A percentile compares a stretch with the other conserved stretches of the same genome.
Evolutionary conservation across 2,797 vertebrate species (phyloP).

Genomic region (Sebastes miniatus): DNA sequence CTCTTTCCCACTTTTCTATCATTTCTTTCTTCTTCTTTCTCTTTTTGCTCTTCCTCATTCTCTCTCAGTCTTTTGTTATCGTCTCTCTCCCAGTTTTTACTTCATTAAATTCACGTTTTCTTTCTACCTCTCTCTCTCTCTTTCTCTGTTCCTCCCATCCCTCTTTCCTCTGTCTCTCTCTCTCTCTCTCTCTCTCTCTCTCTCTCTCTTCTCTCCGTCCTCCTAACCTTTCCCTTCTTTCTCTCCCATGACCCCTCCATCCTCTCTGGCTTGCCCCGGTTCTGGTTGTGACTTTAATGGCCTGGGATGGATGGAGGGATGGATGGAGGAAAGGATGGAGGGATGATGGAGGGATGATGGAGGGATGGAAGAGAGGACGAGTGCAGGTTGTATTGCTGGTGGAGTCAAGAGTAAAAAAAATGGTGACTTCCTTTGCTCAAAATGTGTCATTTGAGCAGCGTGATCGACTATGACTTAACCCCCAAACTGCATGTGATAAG

Average conservation of each 20-base stretch:
- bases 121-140: not conserved
- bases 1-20: conserved; percentile 6
- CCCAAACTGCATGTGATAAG: too few relatives aligned
- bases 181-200: not conserved
- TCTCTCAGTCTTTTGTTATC: not conserved
- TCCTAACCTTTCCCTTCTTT: too few relatives aligned
- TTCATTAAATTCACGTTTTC: not conserved
- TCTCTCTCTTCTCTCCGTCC: not conserved
- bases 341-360: too few relatives aligned
- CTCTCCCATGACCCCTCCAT: not conserved
- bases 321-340: too few relatives aligned
- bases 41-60: not conserved
- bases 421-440: too few relatives aligned
- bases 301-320: too few relatives aligned
- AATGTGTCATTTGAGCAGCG: too few relatives aligned
- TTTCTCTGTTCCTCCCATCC: not conserved
- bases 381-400: too few relatives aligned
- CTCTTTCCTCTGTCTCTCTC: not conserved
- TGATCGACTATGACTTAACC: too few relatives aligned
- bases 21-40: not conserved
- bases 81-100: not conserved
- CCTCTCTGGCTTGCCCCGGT: not conserved
- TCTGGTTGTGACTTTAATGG: not conserved
- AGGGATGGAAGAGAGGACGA: too few relatives aligned
- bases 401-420: too few relatives aligned